Conservation (phyloP, 2,113 vertebrate genomes). For the Neolamprologus variostigma region DNA sequence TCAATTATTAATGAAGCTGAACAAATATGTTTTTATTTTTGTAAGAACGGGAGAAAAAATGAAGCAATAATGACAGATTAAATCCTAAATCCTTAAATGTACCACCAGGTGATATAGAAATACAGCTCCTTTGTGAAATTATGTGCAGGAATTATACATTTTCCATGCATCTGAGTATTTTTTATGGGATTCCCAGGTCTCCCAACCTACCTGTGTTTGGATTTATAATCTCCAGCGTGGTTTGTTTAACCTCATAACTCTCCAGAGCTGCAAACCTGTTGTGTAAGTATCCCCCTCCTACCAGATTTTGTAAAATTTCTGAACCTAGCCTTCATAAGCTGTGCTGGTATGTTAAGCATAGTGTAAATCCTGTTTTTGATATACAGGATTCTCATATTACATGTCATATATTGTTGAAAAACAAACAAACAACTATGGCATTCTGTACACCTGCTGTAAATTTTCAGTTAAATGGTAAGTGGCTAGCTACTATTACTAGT, state of each 20-base stretch:
- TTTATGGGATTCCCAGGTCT: background rate
- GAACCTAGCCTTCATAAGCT: background rate
- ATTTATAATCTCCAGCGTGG: background rate
- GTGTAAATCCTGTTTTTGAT: background rate
- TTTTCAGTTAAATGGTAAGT: background rate
- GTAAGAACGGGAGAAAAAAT: background rate
- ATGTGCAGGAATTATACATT: background rate
- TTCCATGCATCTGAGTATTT: background rate
- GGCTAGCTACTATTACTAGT: background rate
- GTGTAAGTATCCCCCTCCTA: background rate
- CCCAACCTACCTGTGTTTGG: background rate
- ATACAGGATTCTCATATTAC: background rate
- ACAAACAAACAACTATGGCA: background rate
- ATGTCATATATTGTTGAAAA: background rate
- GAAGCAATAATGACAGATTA: background rate
- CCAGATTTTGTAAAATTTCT: background rate
- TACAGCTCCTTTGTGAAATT: background rate
- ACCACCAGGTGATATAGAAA: background rate
- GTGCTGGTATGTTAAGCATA: background rate
- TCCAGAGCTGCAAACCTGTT: background rate
- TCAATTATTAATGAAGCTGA: background rate
- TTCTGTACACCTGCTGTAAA: background rate
- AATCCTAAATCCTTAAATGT: background rate
- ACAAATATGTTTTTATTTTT: background rate
- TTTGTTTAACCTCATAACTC: background rate